A percentile compares a stretch with the other conserved stretches of the same genome.
Evolutionary conservation across 2,888 invertebrate species (phyloP).

Genomic region (Drosophila sordidula): DNA sequence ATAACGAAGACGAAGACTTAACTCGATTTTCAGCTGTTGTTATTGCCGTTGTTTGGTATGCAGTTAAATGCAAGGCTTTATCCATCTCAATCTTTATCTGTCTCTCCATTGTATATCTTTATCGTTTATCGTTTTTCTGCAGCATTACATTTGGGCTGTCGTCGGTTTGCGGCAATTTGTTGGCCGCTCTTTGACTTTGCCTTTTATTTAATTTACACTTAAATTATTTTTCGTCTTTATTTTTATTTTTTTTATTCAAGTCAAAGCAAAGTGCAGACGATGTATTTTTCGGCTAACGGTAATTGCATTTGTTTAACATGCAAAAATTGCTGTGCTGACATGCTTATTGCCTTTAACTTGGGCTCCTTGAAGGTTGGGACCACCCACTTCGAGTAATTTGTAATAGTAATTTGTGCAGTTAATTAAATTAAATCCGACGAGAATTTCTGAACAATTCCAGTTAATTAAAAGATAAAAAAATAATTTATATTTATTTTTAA

Average conservation of each 20-base stretch:
- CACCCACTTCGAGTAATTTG: constrained; percentile 58
- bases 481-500: constrained; percentile 11
- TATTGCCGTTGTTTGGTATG: constrained; percentile 14
- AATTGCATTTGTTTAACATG: constrained; percentile 72
- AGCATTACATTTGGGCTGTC: constrained; percentile 50
- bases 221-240: constrained; percentile 45
- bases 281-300: constrained; percentile 38
- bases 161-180: constrained; percentile 65
- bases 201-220: constrained; percentile 73
- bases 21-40: constrained; percentile 29
- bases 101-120: constrained; percentile 34
- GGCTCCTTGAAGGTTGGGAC: constrained; percentile 60
- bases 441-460: constrained; percentile 9
- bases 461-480: constrained; percentile 16
- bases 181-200: constrained; percentile 46
- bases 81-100: constrained; percentile 30
- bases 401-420: constrained; percentile 34
- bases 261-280: constrained; percentile 26
- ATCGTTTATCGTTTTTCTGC: constrained; percentile 30
- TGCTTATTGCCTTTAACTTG: constrained; percentile 57
- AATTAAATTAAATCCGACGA: constrained; percentile 52
- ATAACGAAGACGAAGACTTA: constrained; percentile 13
- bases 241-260: constrained; percentile 33
- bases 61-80: constrained; percentile 47
- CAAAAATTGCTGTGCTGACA: constrained; percentile 66